These are phyloP conservation scores for Halichoerus grypus DNA, from an alignment of 2,113 vertebrate species.

Conservation along the genomic window DNA sequence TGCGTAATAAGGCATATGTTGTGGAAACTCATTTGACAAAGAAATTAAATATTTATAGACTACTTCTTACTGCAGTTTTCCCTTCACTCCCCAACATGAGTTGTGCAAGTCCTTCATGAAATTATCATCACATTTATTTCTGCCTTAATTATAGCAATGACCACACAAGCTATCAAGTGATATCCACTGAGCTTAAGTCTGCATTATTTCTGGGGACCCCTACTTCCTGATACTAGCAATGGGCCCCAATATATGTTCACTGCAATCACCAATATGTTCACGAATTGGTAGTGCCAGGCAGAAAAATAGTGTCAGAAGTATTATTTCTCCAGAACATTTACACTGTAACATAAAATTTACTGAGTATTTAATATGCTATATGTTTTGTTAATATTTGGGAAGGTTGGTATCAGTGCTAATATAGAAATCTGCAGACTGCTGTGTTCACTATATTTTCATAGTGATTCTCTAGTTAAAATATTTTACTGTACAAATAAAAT, in stretches of 20 bases:
- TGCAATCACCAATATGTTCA: neutral
- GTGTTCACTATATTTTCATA: neutral
- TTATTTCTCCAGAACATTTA: neutral
- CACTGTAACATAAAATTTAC: neutral
- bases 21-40: neutral
- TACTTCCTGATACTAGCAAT: neutral
- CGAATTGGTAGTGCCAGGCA: neutral
- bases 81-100: neutral
- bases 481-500: neutral
- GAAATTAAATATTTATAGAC: neutral
- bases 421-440: neutral
- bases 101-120: neutral
- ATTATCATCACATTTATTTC: neutral
- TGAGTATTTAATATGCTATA: fast-evolving
- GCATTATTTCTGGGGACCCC: neutral
- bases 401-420: neutral
- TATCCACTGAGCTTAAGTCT: neutral
- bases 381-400: neutral
- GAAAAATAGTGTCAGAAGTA: neutral
- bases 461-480: neutral
- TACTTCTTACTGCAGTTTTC: neutral
- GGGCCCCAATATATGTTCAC: neutral
- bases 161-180: neutral
- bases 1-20: neutral
- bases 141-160: neutral